Conservation (phyloP, 2,113 vertebrate species). For the Sterna hirundo region DNA sequence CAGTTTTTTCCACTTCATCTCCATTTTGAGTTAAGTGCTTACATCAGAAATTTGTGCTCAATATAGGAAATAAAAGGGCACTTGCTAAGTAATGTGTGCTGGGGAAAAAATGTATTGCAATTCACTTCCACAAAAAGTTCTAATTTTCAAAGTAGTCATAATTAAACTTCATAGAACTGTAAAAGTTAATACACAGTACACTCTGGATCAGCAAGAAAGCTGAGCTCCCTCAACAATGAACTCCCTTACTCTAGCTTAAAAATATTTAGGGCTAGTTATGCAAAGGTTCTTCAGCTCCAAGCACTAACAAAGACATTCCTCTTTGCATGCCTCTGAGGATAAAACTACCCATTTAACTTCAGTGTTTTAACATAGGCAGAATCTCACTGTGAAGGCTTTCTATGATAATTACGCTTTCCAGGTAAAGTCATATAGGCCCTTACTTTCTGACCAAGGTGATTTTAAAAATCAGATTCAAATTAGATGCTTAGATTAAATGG, state of each 20-base stretch:
- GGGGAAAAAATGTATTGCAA: background rate
- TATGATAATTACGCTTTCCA: background rate
- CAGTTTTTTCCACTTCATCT: background rate
- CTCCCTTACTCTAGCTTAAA: background rate
- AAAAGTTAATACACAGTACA: background rate
- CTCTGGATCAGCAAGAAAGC: background rate
- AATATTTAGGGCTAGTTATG: background rate
- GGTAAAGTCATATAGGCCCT: background rate
- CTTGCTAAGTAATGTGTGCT: background rate
- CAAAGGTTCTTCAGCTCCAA: background rate
- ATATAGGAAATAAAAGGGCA: background rate
- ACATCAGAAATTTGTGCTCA: background rate
- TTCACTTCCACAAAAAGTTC: background rate
- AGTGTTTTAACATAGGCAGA: background rate
- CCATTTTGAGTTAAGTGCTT: background rate
- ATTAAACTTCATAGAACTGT: background rate
- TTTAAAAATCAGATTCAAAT: background rate
- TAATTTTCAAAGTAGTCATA: background rate
- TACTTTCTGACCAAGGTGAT: background rate
- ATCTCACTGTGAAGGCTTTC: background rate
- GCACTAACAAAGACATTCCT: background rate
- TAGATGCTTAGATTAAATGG: background rate
- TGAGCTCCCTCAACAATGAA: background rate
- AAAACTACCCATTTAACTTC: background rate
- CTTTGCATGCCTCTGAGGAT: background rate